Base-by-base conservation (phyloP, 2,113 vertebrate species). In the Trinectes maculatus region DNA sequence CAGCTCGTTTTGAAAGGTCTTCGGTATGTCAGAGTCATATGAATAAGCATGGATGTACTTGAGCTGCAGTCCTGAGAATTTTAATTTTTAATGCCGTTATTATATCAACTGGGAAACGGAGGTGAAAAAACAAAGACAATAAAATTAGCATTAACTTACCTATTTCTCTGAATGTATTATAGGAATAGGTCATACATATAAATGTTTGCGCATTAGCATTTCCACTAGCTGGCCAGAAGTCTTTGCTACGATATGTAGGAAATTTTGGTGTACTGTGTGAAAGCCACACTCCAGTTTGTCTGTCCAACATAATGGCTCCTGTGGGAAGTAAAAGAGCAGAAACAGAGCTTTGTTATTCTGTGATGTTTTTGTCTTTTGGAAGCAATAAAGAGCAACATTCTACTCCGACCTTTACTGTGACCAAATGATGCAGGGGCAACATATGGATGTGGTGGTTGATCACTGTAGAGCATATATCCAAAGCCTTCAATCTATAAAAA, bases 231-330 rank as follows among this genome's bases (percentile, higher is more conserved):
- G 84, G 86, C 88, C 86, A 89, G 71, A 89, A 88, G 18, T 59
- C 0, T 52, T 25, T 59, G 0, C 0, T 71, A 0, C 0, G 34
- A 54, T 66, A 42, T 26, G 0, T 3, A 37, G 88, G 86, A n/a
- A 90, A 85, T 29, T 8, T 49, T 37, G 88, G 88, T 43, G 85
- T 88, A 25, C 79, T 86, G 79, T 90, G 88, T 62, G 83, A 81
- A 33, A 89, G 73, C 85, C 88, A 90, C 36, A 90, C 65, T 70
- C 86, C 88, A 57, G 59, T 73, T 3, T 8, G 0, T 74, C 8
- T 68, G 58, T 85, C 79, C 70, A 88, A 36, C 77, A 90, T 72
- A 40, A 90, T 58, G 2, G 87, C 49, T 2, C 88, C 86, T 89
- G 22, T 11, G 42, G 8, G 24, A 26, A 33, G 22, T 0, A 3